Evolutionary conservation across 2,888 invertebrate genomes (phyloP), one percentile per base, ranked within the genome.

Genomic region (Hyalella azteca): DNA sequence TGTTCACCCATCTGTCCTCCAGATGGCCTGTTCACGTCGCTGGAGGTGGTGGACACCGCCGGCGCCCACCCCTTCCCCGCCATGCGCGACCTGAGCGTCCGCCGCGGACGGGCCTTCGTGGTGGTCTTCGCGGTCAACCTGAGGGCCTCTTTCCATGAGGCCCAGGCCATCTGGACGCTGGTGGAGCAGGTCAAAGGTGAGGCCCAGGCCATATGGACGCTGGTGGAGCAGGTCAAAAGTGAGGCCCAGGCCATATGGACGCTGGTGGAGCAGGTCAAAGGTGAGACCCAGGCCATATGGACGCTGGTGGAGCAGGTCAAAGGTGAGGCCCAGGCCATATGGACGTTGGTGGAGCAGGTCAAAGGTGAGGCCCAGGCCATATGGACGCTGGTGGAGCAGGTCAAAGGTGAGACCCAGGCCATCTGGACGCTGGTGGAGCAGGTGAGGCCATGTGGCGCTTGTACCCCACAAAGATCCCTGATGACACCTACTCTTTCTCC

Each of bases 91-190:
- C 75, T 83, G 4, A 81, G 81, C 49, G 78, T 83, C 77, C 9
- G 78, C 5, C 78, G 78, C 26, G 83, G 83, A 26, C 59, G 78
- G 3, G 83, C 83, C 60, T 83, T 83, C 59, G 81, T 83, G 41
- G 79, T 83, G 36, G 83, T 83, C 40, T 81, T 80, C 79, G 83
- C 81, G 4, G 83, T 83, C 19, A 83, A 83, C 73, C 80, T 81
- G 48, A 79, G 80, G 39, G 81, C 81, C 60, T 81, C 81, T 32
- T 83, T 81, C 54, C 80, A 81, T 73, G 83, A 83, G 78, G 83
- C 83, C 13, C 76, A 83, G 78, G 49, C 54, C 3, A 76, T 83
- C 11, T 83, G 83, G 78, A 77, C 50, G 29, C 77, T 83, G 19
- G 81, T 83, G 32, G 78, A 78, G 15, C 78, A 80, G 26, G 81